Evolutionary conservation across 2,797 vertebrate genomes (phyloP).

Genomic region (Heliangelus exortis): DNA sequence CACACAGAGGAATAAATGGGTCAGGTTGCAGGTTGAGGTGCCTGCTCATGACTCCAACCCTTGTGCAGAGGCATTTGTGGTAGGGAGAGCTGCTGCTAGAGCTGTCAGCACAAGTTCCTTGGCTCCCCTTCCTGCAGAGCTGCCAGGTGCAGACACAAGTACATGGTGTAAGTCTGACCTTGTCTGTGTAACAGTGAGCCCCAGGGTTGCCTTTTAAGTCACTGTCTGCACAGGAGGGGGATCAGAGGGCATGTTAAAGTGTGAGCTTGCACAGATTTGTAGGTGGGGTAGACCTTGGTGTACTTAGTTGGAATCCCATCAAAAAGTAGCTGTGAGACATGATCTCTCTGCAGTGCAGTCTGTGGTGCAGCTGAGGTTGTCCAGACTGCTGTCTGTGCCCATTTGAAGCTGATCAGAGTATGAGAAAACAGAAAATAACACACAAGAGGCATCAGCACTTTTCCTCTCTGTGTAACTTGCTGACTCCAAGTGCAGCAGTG

Average conservation of each 20-base stretch:
- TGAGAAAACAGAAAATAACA: background rate
- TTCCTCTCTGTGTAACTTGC: background rate
- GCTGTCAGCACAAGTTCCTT: background rate
- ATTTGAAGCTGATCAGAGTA: background rate
- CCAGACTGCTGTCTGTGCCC: background rate
- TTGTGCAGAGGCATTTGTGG: background rate
- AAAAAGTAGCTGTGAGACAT: background rate
- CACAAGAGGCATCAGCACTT: background rate
- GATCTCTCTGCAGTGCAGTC: background rate
- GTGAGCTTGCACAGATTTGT: background rate
- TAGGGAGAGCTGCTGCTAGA: background rate
- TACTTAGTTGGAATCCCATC: background rate
- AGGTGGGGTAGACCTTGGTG: background rate
- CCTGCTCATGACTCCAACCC: background rate
- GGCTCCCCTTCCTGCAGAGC: background rate
- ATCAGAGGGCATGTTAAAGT: background rate
- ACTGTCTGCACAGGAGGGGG: background rate
- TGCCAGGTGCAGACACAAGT: constrained; percentile 21
- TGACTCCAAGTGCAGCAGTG: background rate
- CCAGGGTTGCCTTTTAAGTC: constrained; percentile 11
- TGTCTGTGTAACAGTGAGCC: background rate
- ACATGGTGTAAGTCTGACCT: background rate
- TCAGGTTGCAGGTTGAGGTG: background rate
- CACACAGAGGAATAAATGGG: background rate
- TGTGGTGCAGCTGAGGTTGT: background rate